Base-by-base conservation (phyloP, 2,888 invertebrate genomes). In the Tridacna gigas region DNA sequence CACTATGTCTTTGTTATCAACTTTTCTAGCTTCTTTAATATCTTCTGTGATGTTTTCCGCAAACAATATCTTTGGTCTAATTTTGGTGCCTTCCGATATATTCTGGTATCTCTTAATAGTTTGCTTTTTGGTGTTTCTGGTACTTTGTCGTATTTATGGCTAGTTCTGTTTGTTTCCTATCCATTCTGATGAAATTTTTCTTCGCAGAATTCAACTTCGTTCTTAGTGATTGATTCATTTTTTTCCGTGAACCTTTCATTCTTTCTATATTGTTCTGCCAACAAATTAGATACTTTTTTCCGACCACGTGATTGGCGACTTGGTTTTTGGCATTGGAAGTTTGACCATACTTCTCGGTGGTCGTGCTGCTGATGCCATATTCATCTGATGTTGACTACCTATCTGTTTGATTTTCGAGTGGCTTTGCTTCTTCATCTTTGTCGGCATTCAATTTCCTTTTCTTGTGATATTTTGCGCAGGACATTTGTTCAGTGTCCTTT, bases 341-440 rank as follows among this genome's bases (percentile, higher is more conserved):
- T 71, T 71, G 13, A 47, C 71, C 18, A 28, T n/a, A 5, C 5
- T 7, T n/a, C 13, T 13, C 47, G 9, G n/a, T 47, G 37, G 71
- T 47, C 47, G 71, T 47, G 47, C 71, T 71, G 22, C 71, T 71
- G 71, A 47, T 22, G 18, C 20, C 71, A 71, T 71, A 47, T 22
- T 47, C 45, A 22, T 11, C 47, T 26, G 9, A 12, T 12, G 5
- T 56, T 25, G 74, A 61, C 67, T 66, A 28, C 11, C 67, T 66
- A 11, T 15, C 28, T 37, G 28, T 18, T 37, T 28, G 26, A 26
- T 28, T 5, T 66, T 26, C 37, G 9, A n/a, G 15, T 22, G 12
- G 37, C 12, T 13, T 26, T n/a, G n/a, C n/a, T 12, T 69, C 18
- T 69, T 69, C 25, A 12, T 18, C 12, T 69, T 26, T n/a, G 18